Evolutionary conservation across 2,797 vertebrate species (phyloP), one percentile per base, ranked within the genome.

Genomic region (Microchirus variegatus): DNA sequence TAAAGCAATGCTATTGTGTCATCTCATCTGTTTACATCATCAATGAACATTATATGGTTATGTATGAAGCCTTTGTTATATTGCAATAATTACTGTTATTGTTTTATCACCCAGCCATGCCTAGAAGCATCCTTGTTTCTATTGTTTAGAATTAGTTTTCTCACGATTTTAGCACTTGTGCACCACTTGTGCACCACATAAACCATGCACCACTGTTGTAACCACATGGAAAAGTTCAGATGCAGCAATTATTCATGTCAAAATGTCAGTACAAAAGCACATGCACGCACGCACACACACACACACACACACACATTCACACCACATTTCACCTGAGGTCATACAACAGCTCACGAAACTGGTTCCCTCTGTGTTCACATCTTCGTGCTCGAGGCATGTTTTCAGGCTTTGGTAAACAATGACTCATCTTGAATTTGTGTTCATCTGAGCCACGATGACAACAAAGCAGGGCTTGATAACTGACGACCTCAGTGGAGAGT

Each of bases 351-450:
- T 12, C 17, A 44, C 15, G 11, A 44, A 44, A 22, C 45, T 17
- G 18, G 57, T 49, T 16, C 26, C 38, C 13, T 37, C 48, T 68
- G 62, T 48, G 36, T 12, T 42, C 11, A 22, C 2, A 15, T 43
- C 41, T 48, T 45, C 0, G 15, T 59, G 9, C 22, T 54, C 74
- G 65, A 75, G 64, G 50, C 50, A 51, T 65, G 58, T 73, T 70
- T 57, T 22, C 37, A 65, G 44, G 11, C 57, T 50, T 65, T 12
- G 2, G 3, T 63, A 80, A 63, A 77, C 56, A 76, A 22, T 54
- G 64, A 75, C 18, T 77, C 66, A 67, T 31, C 35, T 38, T 0
- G 18, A 12, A 50, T 19, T 56, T 6, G 2, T 12, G n/a, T 53
- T 77, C 50, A 78, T 70, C 47, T 66, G 70, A 67, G 43, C 40